phyloP scores from a whole-genome alignment of 2,797 vertebrate genomes.

The Tokudaia muenninki region DNA sequence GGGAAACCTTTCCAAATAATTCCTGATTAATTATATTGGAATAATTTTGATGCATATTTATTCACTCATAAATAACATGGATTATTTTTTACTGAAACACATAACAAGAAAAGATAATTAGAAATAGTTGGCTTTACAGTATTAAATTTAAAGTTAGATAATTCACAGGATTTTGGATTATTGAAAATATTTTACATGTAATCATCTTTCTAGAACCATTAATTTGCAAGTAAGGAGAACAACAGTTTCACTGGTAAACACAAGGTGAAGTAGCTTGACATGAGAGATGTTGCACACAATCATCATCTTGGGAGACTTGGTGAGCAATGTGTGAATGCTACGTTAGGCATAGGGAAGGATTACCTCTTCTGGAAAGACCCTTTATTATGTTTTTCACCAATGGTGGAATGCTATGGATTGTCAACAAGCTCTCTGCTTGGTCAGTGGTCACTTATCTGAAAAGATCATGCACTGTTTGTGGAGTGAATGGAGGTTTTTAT shows the following conservation, averaged over 20 bases:
- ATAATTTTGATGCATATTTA: constrained; percentile 36
- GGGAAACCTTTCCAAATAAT: background rate
- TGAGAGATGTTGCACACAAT: fast-evolving
- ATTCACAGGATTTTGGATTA: background rate
- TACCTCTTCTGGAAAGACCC: background rate
- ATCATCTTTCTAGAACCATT: constrained; percentile 22
- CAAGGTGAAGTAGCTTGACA: background rate
- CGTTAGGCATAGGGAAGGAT: constrained; percentile 5
- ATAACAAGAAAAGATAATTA: background rate
- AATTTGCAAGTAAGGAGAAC: constrained; percentile 10
- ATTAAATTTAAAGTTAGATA: background rate
- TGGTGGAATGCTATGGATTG: background rate
- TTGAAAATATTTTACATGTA: constrained; percentile 3
- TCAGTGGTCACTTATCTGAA: background rate
- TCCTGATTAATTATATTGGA: constrained; percentile 39
- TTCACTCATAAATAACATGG: constrained; percentile 12
- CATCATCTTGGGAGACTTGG: background rate
- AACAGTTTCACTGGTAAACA: background rate
- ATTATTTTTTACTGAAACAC: background rate
- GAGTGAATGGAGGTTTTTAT: background rate
- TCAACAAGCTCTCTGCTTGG: background rate
- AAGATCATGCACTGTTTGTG: background rate
- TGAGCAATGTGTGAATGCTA: background rate
- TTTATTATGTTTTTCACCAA: constrained; percentile 38
- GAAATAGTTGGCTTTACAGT: background rate